Percentiles rank a stretch among this genome's conserved stretches.
Conservation (phyloP, 2,113 vertebrate species). For the Columba livia region DNA sequence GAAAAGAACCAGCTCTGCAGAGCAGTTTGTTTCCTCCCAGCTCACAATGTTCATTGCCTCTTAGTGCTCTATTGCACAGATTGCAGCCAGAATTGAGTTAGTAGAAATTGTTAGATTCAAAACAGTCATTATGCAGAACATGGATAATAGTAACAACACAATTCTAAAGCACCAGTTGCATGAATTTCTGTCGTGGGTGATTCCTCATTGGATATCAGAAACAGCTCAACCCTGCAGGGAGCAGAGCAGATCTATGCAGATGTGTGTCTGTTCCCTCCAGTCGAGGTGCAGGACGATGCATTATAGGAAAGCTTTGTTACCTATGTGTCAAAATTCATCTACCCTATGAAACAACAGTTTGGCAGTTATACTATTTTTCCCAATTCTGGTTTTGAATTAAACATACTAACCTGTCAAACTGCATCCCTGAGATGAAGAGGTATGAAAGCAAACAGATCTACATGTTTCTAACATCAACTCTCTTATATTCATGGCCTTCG, state of each 20-base stretch:
- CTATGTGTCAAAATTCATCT: background rate
- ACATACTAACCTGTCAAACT: conserved; percentile 25
- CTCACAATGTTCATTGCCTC: rapidly evolving
- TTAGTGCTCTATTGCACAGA: background rate
- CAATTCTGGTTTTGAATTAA: background rate
- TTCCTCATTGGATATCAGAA: background rate
- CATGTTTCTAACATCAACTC: background rate
- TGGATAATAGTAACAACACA: background rate
- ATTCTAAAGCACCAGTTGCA: background rate
- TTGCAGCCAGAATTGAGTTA: background rate
- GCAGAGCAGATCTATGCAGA: background rate
- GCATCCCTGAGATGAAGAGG: background rate
- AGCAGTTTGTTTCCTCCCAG: rapidly evolving
- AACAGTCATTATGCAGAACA: background rate
- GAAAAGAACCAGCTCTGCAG: background rate
- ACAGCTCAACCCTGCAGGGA: background rate
- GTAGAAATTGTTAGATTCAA: background rate
- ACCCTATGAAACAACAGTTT: background rate
- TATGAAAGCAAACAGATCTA: conserved; percentile 18
- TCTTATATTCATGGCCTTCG: background rate
- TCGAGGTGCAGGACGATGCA: rapidly evolving
- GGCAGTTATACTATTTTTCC: conserved; percentile 6
- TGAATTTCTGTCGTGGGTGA: background rate
- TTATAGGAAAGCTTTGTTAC: background rate
- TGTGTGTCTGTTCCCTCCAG: background rate